Evolutionary conservation across 1,140 invertebrate genomes (phyloP).

Genomic region (Halictus rubicundus): DNA sequence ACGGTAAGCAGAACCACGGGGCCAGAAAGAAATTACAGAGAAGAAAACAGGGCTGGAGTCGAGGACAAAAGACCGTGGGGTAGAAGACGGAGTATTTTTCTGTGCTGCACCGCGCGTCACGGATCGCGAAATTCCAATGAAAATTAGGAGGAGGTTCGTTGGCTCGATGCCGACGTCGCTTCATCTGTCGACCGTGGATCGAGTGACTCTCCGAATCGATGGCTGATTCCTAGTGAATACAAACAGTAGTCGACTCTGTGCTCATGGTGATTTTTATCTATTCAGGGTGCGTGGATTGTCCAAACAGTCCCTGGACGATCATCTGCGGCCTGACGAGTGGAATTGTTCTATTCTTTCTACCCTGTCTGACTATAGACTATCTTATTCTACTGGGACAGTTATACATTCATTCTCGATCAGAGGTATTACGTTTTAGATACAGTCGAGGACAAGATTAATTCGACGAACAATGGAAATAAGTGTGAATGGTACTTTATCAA

Average conservation of each 20-base stretch:
- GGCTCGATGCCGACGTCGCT: not conserved
- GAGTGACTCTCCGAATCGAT: not conserved
- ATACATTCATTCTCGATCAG: too few relatives aligned
- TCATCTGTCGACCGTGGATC: not conserved
- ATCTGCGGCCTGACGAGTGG: too few relatives aligned
- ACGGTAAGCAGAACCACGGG: not conserved
- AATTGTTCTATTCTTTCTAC: too few relatives aligned
- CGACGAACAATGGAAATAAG: too few relatives aligned
- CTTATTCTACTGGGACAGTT: too few relatives aligned
- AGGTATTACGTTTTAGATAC: too few relatives aligned
- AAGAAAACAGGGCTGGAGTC: not conserved
- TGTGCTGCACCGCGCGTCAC: not conserved
- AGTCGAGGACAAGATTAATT: too few relatives aligned
- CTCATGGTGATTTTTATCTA: too few relatives aligned
- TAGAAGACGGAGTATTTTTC: not conserved
- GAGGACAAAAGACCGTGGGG: not conserved
- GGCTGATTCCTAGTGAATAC: not conserved
- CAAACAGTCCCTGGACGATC: too few relatives aligned
- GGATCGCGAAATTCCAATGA: slow-evolving; percentile 1
- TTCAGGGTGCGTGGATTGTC: too few relatives aligned
- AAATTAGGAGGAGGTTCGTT: not conserved
- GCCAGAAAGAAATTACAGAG: not conserved
- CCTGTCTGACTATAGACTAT: too few relatives aligned
- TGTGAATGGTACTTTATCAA: too few relatives aligned
- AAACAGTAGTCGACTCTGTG: not conserved